Conservation (phyloP, 92 coral and sea anemone species). For the Palythoa caribaeorum region DNA sequence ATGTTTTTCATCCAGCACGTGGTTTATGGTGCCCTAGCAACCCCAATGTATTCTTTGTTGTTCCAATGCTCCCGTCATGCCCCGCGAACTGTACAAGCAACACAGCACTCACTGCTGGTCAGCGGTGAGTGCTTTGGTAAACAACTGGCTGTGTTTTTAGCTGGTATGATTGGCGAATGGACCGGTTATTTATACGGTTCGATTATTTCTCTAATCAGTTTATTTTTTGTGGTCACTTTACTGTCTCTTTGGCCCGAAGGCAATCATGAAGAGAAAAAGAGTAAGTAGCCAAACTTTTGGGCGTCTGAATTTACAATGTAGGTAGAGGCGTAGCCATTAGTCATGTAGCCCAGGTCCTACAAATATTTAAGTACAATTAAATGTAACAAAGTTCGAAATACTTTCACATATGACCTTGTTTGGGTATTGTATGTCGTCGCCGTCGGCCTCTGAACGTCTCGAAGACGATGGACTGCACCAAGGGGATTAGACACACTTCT, state of each 20-base stretch:
- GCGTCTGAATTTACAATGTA: too few species aligned
- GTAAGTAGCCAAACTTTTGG: neutral
- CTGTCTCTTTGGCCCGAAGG: slow-evolving; percentile 51
- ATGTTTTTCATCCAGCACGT: slow-evolving; percentile 72
- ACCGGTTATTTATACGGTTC: slow-evolving; percentile 72
- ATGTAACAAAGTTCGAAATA: too few species aligned
- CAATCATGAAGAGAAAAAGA: neutral
- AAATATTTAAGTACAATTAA: too few species aligned
- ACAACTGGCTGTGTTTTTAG: slow-evolving; percentile 74
- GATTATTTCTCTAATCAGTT: slow-evolving; percentile 57
- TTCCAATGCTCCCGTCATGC: slow-evolving; percentile 76
- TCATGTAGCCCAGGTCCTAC: too few species aligned
- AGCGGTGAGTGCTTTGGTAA: slow-evolving; percentile 89
- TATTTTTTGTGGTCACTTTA: slow-evolving; percentile 59
- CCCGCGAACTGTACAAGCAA: slow-evolving; percentile 72
- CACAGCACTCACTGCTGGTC: slow-evolving; percentile 83
- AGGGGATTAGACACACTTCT: too few species aligned
- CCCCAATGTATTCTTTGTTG: slow-evolving; percentile 80
- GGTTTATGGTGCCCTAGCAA: slow-evolving; percentile 90
- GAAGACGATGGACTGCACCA: too few species aligned
- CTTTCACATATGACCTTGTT: too few species aligned
- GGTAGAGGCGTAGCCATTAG: too few species aligned
- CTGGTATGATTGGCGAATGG: slow-evolving; percentile 82
- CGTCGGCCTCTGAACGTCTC: too few species aligned
- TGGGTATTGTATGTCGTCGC: too few species aligned